A percentile compares a stretch with the other conserved stretches of the same genome.
These are phyloP conservation scores for Micropoecilia bifurca DNA, from an alignment of 2,797 vertebrate genomes.

Conservation along the genomic window DNA sequence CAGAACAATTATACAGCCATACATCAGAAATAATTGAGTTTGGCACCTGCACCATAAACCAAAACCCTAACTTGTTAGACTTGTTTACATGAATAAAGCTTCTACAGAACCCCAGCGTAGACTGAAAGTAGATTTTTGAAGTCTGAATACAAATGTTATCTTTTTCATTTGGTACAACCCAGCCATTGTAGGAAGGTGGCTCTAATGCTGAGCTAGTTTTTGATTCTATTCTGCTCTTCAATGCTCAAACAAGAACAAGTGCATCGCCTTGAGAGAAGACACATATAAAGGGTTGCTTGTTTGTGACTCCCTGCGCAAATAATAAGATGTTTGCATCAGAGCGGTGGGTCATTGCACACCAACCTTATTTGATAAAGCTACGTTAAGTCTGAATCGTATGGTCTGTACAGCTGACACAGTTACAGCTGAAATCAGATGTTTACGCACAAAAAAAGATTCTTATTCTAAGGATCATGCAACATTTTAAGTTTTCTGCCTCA, in stretches of 20 bases:
- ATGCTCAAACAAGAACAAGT: conserved; percentile 18
- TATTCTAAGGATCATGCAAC: background rate
- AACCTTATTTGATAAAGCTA: conserved; percentile 1
- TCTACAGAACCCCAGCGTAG: background rate
- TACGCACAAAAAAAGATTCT: background rate
- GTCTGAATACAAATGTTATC: background rate
- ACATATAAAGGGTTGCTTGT: conserved; percentile 8
- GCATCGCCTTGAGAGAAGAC: conserved; percentile 5
- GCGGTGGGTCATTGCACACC: background rate
- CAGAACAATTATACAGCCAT: no score
- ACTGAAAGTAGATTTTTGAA: background rate
- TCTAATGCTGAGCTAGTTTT: conserved; percentile 8
- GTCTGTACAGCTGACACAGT: background rate
- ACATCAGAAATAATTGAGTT: no score
- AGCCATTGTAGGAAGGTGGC: background rate
- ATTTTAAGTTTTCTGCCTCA: background rate
- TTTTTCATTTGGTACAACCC: background rate
- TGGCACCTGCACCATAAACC: no score
- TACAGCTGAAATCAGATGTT: background rate
- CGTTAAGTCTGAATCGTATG: conserved; percentile 1
- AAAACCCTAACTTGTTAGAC: no score
- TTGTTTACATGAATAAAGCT: background rate
- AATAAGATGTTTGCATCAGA: conserved; percentile 3
- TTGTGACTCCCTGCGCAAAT: conserved; percentile 19
- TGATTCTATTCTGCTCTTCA: conserved; percentile 16